phyloP scores from a whole-genome alignment of 2,113 vertebrate species.

The Phyllopteryx taeniolatus region DNA sequence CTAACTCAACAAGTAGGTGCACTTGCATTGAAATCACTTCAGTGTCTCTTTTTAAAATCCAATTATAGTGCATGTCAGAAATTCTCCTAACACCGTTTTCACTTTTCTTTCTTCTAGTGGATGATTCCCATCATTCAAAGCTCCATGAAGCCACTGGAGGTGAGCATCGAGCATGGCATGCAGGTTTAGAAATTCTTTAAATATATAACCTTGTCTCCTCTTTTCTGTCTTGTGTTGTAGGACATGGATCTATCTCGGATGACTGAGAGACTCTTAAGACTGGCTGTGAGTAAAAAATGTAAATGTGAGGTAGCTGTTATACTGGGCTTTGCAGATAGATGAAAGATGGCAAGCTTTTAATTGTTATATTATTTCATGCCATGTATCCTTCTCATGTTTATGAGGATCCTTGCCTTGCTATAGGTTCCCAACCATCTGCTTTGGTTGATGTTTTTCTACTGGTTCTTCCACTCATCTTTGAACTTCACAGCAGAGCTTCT shows the following conservation, averaged over 20 bases:
- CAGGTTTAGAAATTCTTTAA: not conserved
- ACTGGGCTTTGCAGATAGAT: not conserved
- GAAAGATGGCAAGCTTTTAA: not conserved
- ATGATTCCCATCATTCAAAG: slow-evolving; percentile 90
- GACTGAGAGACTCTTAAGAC: slow-evolving; percentile 83
- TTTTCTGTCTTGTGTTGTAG: slow-evolving; percentile 53
- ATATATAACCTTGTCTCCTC: not conserved
- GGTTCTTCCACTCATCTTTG: slow-evolving; percentile 88
- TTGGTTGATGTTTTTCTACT: slow-evolving; percentile 95
- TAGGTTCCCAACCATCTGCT: slow-evolving; percentile 91
- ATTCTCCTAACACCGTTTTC: not conserved
- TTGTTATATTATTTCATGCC: not conserved
- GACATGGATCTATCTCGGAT: slow-evolving; percentile 91
- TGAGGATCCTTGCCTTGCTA: not conserved
- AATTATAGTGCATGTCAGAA: not conserved
- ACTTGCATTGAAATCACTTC: not conserved
- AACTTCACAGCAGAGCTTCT: slow-evolving; percentile 85
- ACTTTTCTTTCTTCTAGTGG: slow-evolving; percentile 73
- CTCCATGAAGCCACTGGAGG: slow-evolving; percentile 91
- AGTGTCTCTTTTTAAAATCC: not conserved
- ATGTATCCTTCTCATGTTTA: not conserved
- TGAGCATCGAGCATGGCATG: slow-evolving; percentile 48
- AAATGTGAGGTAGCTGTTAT: not conserved
- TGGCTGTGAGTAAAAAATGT: slow-evolving; percentile 80
- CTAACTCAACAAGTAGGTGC: slow-evolving; percentile 84